phyloP scores from a whole-genome alignment of 2,113 vertebrate genomes.

The Mormyrus iriodes region DNA sequence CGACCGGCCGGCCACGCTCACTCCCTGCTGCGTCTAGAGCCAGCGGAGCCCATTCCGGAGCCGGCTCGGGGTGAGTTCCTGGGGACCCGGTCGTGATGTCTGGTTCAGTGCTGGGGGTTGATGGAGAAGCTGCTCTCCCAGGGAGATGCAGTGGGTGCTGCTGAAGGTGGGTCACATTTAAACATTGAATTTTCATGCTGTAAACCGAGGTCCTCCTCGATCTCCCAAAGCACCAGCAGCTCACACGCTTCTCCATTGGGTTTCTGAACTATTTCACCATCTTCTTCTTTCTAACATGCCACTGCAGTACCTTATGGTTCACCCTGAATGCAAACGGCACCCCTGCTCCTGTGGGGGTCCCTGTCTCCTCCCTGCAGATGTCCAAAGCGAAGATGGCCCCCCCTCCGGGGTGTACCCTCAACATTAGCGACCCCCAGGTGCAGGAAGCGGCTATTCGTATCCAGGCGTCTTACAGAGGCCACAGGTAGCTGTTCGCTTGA shows the following conservation, averaged over 20 bases:
- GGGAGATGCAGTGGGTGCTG: background rate
- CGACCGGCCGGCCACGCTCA: background rate
- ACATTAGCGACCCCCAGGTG: constrained; percentile 55
- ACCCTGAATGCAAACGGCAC: background rate
- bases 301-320: background rate
- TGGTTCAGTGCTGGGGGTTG: background rate
- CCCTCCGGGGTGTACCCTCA: constrained; percentile 46
- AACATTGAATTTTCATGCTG: background rate
- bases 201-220: background rate
- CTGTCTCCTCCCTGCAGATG: constrained; percentile 41
- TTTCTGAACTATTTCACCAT: background rate
- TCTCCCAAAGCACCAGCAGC: background rate
- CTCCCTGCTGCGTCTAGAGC: constrained; percentile 15
- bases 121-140: background rate
- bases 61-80: constrained; percentile 31
- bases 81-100: background rate
- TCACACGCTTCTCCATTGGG: background rate
- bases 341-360: background rate
- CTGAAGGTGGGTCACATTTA: background rate
- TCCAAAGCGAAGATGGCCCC: constrained; percentile 52
- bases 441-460: constrained; percentile 58
- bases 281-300: background rate
- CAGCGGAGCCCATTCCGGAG: constrained; percentile 13
- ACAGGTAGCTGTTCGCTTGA: constrained; percentile 41
- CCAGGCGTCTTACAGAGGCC: constrained; percentile 59